Percentiles rank a stretch among this genome's conserved stretches.
phyloP scores from a whole-genome alignment of 2,113 vertebrate species.

The Lepidothrix coronata region DNA sequence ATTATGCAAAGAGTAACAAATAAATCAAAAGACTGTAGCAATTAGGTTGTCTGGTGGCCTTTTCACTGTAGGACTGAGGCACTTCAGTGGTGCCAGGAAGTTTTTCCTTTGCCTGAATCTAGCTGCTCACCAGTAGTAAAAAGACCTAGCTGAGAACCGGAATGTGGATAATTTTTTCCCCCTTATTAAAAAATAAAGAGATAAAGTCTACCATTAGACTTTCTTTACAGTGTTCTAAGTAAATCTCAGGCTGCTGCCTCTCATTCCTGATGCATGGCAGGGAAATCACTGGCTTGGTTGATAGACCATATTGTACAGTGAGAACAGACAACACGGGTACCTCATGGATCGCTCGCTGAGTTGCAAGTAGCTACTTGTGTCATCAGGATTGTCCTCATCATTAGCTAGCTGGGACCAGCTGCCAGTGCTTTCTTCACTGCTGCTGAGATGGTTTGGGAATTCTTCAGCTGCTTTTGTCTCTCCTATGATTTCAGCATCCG shows the following conservation, averaged over 20 bases:
- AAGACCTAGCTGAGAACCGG: neutral
- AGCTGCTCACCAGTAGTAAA: neutral
- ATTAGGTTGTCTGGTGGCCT: neutral
- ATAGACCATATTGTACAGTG: neutral
- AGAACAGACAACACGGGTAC: conserved; percentile 40
- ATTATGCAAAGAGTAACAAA: neutral
- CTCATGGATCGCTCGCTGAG: conserved; percentile 90
- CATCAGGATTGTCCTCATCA: conserved; percentile 91
- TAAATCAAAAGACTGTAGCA: neutral
- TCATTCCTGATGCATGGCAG: neutral
- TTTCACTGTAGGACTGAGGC: neutral
- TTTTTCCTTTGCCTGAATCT: neutral
- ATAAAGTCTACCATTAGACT: neutral
- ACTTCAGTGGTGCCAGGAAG: neutral
- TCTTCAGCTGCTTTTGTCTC: conserved; percentile 77
- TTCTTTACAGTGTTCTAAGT: neutral
- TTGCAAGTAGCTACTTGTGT: conserved; percentile 94
- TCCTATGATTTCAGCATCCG: conserved; percentile 51
- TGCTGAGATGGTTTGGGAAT: conserved; percentile 81
- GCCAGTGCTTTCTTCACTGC: conserved; percentile 93
- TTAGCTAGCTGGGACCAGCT: conserved; percentile 94
- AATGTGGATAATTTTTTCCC: fast-evolving
- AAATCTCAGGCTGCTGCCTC: neutral
- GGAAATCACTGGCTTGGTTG: neutral
- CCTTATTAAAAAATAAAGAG: neutral